Evolutionary conservation across 2,888 invertebrate species (phyloP).

Genomic region (Lochmaea capreae): DNA sequence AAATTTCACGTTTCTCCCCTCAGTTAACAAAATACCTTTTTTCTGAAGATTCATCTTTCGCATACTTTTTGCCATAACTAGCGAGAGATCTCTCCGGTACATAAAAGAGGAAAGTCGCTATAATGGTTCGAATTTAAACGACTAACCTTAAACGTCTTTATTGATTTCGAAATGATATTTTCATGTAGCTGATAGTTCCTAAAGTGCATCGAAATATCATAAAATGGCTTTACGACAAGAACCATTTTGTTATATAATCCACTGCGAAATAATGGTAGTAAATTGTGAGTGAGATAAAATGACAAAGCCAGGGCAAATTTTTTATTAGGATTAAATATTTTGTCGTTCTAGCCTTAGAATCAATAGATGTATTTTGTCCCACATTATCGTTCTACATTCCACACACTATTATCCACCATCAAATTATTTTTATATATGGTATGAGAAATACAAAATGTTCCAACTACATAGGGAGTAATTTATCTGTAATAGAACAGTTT

Average conservation of each 20-base stretch:
- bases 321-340: not conserved
- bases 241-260: constrained; percentile 19
- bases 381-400: not conserved
- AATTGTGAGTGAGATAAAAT: constrained; percentile 14
- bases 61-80: not conserved
- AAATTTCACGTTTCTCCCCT: too few species aligned
- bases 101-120: constrained; percentile 1
- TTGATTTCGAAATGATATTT: constrained; percentile 20
- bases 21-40: too few species aligned
- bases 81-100: not conserved
- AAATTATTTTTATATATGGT: too few species aligned
- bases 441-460: too few species aligned
- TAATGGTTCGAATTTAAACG: constrained; percentile 10
- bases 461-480: not conserved
- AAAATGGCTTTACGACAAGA: constrained; percentile 17
- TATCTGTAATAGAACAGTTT: not conserved
- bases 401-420: not conserved
- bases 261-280: constrained; percentile 12
- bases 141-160: constrained; percentile 16
- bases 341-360: not conserved
- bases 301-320: constrained; percentile 3
- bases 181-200: constrained; percentile 21
- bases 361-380: not conserved
- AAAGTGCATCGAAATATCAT: constrained; percentile 22
- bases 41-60: not conserved